Percentiles rank a stretch among this genome's conserved stretches.
These are phyloP conservation scores for Grus americana DNA, from an alignment of 2,113 vertebrate genomes.

Conservation along the genomic window DNA sequence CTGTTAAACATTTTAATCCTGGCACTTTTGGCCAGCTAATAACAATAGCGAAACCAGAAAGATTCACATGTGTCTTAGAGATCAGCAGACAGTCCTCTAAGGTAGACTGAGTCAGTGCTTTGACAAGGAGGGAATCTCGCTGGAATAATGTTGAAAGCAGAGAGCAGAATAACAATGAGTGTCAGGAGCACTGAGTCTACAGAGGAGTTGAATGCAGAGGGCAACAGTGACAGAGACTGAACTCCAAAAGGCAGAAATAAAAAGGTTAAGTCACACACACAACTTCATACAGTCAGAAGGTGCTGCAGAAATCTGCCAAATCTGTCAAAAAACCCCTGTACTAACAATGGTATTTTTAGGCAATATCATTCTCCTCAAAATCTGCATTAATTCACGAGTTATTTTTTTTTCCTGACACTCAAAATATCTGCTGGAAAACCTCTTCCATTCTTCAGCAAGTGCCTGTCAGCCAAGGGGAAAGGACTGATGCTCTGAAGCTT, in stretches of 20 bases:
- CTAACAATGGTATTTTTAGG: constrained; percentile 53
- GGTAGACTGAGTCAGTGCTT: not conserved
- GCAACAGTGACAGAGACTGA: constrained; percentile 35
- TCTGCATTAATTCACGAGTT: not conserved
- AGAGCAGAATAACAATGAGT: constrained; percentile 23
- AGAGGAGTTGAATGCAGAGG: constrained; percentile 19
- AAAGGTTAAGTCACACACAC: constrained; percentile 30
- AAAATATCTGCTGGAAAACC: constrained; percentile 33
- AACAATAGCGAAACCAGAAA: not conserved
- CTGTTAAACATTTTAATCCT: not conserved
- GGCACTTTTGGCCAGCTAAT: not conserved
- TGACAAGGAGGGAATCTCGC: not conserved
- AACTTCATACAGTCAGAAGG: constrained; percentile 18
- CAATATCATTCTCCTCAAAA: constrained; percentile 39
- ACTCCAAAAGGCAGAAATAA: constrained; percentile 49
- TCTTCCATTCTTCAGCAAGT: not conserved
- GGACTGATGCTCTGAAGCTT: not conserved
- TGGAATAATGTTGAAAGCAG: constrained; percentile 2
- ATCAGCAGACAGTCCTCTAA: not conserved
- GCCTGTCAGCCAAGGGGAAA: constrained; percentile 19
- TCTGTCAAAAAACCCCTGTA: not conserved
- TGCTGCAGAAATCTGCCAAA: constrained; percentile 42
- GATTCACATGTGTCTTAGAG: not conserved
- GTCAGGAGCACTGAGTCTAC: not conserved
- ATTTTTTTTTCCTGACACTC: not conserved